Conservation (phyloP, 2,888 invertebrate genomes). For the Drosophila parthenogenetica region DNA sequence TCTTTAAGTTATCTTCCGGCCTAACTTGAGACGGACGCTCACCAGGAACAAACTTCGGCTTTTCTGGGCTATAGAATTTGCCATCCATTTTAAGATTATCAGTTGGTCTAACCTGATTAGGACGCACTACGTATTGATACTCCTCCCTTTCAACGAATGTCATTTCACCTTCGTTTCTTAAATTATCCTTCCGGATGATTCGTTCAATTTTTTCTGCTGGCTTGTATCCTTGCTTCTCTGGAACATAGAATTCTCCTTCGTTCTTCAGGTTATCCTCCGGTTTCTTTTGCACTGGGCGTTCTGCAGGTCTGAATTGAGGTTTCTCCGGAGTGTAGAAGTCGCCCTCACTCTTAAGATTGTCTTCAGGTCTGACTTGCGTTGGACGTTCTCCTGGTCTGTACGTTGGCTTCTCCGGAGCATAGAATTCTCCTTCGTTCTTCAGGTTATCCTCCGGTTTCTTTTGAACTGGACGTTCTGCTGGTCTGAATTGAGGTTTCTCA, state of each 20-base stretch:
- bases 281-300: constrained; percentile 72
- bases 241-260: constrained; percentile 2
- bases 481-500: neutral
- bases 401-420: neutral
- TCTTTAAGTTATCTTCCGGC: constrained; percentile 85
- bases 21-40: constrained; percentile 85
- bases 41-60: constrained; percentile 85
- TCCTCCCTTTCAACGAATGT: constrained; percentile 76
- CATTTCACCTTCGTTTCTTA: constrained; percentile 84
- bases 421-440: constrained; percentile 5
- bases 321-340: constrained; percentile 76
- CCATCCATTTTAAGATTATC: constrained; percentile 87
- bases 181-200: constrained; percentile 84
- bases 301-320: constrained; percentile 45
- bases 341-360: neutral
- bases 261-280: constrained; percentile 86
- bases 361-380: neutral
- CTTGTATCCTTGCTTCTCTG: neutral
- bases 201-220: constrained; percentile 19
- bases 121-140: constrained; percentile 76
- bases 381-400: neutral
- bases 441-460: neutral
- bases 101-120: constrained; percentile 85
- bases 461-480: neutral
- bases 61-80: constrained; percentile 84